phyloP scores from a whole-genome alignment of 2,113 vertebrate genomes.

The Sceloporus tristichus region DNA sequence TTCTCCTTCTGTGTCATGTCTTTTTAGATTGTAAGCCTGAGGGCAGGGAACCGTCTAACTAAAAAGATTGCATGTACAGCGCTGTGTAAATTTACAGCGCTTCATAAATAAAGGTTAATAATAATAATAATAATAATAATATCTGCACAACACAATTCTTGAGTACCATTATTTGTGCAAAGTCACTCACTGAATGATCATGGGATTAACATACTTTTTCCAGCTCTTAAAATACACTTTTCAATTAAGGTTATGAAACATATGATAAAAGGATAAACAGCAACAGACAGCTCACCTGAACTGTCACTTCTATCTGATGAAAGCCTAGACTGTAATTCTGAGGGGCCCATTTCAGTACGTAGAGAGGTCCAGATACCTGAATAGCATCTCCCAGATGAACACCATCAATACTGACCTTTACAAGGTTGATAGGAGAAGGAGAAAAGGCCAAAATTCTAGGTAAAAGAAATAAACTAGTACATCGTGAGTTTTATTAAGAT shows the following conservation, averaged over 20 bases:
- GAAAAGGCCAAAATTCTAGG: constrained; percentile 93
- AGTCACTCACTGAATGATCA: background rate
- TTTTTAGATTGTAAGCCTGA: too few relatives aligned
- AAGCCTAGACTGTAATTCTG: constrained; percentile 85
- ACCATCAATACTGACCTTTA: constrained; percentile 86
- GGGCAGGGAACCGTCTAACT: too few relatives aligned
- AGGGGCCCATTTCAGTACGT: constrained; percentile 89
- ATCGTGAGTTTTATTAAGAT: constrained; percentile 26
- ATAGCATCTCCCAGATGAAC: constrained; percentile 80
- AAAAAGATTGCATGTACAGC: too few relatives aligned
- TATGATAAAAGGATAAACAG: constrained; percentile 7
- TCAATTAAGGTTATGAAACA: background rate
- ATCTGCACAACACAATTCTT: background rate
- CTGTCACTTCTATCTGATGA: constrained; percentile 88
- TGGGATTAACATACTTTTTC: background rate
- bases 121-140: background rate
- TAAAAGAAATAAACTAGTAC: constrained; percentile 67
- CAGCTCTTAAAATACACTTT: constrained; percentile 4
- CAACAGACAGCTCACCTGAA: constrained; percentile 81
- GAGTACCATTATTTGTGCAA: background rate
- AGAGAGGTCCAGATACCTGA: constrained; percentile 89
- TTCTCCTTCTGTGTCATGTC: too few relatives aligned
- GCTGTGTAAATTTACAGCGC: too few relatives aligned
- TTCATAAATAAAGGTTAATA: too few relatives aligned
- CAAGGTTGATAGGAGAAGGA: constrained; percentile 82